Percentiles rank a stretch among this genome's conserved stretches.
Evolutionary conservation across 2,797 vertebrate species (phyloP).

Genomic region (Enteromius viviparus): DNA sequence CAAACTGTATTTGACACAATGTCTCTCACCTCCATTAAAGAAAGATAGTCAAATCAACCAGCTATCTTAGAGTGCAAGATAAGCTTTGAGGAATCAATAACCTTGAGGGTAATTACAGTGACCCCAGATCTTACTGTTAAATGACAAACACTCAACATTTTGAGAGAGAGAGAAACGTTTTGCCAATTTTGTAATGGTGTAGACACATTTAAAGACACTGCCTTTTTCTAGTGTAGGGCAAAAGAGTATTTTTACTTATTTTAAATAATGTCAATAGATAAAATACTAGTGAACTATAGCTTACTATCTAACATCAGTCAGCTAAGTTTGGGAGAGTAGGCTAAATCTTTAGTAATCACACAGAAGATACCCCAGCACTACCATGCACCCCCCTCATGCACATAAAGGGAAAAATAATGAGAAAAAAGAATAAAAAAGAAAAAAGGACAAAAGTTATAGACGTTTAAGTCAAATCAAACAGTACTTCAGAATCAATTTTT

Average conservation of each 20-base stretch:
- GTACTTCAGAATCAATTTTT: slow-evolving; percentile 65
- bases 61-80: slow-evolving; percentile 35
- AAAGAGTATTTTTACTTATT: not conserved
- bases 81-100: slow-evolving; percentile 42
- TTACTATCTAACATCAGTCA: not conserved
- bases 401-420: slow-evolving; percentile 32
- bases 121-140: slow-evolving; percentile 44
- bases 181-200: not conserved
- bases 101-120: slow-evolving; percentile 30
- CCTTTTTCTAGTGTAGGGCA: not conserved
- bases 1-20: slow-evolving; percentile 19
- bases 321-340: not conserved
- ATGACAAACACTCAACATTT: slow-evolving; percentile 28
- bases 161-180: not conserved
- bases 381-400: not conserved
- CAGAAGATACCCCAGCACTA: not conserved
- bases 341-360: not conserved
- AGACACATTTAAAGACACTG: not conserved
- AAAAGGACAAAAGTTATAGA: not conserved
- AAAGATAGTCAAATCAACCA: slow-evolving; percentile 22
- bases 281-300: not conserved
- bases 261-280: not conserved
- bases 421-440: not conserved
- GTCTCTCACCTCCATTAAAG: slow-evolving; percentile 43
- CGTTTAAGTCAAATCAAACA: slow-evolving; percentile 46